Percentiles rank a stretch among this genome's conserved stretches.
Conservation (phyloP, 1,140 invertebrate species). For the Micrasema minimum region DNA sequence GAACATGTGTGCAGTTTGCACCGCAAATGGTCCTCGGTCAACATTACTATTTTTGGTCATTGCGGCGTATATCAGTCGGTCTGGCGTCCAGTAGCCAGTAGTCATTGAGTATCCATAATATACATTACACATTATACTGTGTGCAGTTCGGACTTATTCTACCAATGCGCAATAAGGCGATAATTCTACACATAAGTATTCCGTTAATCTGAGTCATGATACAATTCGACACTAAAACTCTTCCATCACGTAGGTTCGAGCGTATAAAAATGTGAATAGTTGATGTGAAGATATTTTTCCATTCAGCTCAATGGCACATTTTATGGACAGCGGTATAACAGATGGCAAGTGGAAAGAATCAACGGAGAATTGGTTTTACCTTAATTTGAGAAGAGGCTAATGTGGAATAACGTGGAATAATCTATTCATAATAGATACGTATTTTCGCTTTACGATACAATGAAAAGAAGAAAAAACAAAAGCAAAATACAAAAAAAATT, state of each 20-base stretch:
- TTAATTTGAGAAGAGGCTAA: slow-evolving; percentile 17
- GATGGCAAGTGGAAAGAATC: slow-evolving; percentile 17
- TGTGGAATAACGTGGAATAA: slow-evolving; percentile 8
- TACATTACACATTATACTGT: no score
- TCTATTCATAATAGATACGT: slow-evolving; percentile 7
- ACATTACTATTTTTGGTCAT: slow-evolving; percentile 33
- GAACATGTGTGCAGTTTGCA: slow-evolving; percentile 29
- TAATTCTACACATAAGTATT: not conserved
- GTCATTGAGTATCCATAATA: no score
- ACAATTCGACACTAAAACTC: slow-evolving; percentile 8
- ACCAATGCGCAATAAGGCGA: slow-evolving; percentile 20
- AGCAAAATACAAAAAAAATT: no score
- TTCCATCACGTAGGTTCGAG: not conserved
- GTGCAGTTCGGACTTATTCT: not conserved
- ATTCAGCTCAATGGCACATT: slow-evolving; percentile 14
- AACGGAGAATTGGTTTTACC: slow-evolving; percentile 7
- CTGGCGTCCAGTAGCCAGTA: not conserved
- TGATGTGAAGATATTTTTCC: not conserved
- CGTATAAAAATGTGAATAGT: not conserved
- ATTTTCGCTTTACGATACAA: no score
- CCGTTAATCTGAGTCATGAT: not conserved
- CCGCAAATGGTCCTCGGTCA: not conserved
- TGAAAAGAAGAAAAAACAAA: no score
- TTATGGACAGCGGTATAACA: slow-evolving; percentile 19
- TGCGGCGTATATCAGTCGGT: slow-evolving; percentile 6